Evolutionary conservation across 2,113 vertebrate genomes (phyloP), one percentile per base, ranked within the genome.

Genomic region (Dascyllus trimaculatus): DNA sequence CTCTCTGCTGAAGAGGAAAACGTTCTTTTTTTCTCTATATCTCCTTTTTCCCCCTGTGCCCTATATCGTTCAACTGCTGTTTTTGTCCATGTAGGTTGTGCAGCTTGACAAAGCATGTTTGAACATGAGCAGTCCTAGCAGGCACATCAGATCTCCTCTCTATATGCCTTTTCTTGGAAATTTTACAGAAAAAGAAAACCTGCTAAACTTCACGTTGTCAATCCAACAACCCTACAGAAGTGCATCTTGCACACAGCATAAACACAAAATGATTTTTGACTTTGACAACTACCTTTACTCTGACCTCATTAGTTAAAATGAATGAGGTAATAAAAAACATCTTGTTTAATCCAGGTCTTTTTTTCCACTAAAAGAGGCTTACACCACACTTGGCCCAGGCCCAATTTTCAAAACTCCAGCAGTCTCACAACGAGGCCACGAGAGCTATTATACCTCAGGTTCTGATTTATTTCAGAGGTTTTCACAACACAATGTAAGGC

Each of bases 281-380:
- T 59, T 80, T 21, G 22, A 32, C 26, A 80, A 25, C 22, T 15
- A 53, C 17, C 15, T 58, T 40, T 17, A 46, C 21, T 32, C 38
- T 70, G 58, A 64, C 40, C 58, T 85, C 56, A 81, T 60, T 62
- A 43, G 46, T 63, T 25, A 35, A 60, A 25, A 53, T 43, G 14
- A 63, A 72, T 84, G 29, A 87, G n/a, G 65, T 72, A 63, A 85
- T 61, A 45, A 24, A 24, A n/a, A 22, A 25, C 59, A 35, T 80
- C 32, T 62, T 77, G 14, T 53, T 79, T 53, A 80, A 85, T 83
- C 51, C 24, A 45, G 22, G 49, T 67, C 9, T 65, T 51, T 73
- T 19, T 65, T 63, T 60, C 64, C 35, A 54, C 43, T 7, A 68
- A 51, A 64, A 17, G 35, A 79, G 69, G 35, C 59, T 83, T 69